phyloP scores from a whole-genome alignment of 2,888 invertebrate genomes.

The Agonopterix alstromeriana region DNA sequence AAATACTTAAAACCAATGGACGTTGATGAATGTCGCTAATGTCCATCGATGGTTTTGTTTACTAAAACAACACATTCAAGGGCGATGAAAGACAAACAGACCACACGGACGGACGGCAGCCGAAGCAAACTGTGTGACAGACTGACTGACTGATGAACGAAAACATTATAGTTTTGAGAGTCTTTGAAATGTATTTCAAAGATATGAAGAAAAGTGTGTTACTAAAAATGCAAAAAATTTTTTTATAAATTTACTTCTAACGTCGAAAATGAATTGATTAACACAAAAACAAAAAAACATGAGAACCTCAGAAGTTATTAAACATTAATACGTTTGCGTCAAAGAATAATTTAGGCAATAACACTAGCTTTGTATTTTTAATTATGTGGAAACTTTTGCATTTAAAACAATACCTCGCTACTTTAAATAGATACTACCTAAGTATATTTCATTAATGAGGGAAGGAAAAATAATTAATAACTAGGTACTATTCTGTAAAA shows the following conservation, averaged over 20 bases:
- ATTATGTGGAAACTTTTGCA: not conserved
- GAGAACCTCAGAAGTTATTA: not conserved
- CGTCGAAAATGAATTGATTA: too few species aligned
- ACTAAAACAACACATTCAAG: conserved; percentile 37
- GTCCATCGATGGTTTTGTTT: conserved; percentile 38
- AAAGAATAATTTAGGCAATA: not conserved
- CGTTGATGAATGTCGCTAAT: conserved; percentile 2
- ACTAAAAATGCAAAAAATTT: too few species aligned
- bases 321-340: not conserved
- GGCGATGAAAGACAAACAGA: conserved; percentile 19
- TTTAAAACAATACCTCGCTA: not conserved
- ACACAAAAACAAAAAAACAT: not conserved
- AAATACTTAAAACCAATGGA: not conserved
- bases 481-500: not conserved
- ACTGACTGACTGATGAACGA: conserved; percentile 3
- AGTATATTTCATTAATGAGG: not conserved
- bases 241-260: too few species aligned
- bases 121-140: conserved; percentile 15
- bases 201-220: too few species aligned
- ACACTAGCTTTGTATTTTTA: not conserved
- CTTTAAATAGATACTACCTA: too few species aligned
- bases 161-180: not conserved
- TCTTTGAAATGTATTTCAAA: not conserved
- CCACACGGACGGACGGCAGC: conserved; percentile 28
- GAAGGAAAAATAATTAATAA: not conserved